Evolutionary conservation across 2,113 vertebrate species (phyloP), one percentile per base, ranked within the genome.

Genomic region (Suricata suricatta): DNA sequence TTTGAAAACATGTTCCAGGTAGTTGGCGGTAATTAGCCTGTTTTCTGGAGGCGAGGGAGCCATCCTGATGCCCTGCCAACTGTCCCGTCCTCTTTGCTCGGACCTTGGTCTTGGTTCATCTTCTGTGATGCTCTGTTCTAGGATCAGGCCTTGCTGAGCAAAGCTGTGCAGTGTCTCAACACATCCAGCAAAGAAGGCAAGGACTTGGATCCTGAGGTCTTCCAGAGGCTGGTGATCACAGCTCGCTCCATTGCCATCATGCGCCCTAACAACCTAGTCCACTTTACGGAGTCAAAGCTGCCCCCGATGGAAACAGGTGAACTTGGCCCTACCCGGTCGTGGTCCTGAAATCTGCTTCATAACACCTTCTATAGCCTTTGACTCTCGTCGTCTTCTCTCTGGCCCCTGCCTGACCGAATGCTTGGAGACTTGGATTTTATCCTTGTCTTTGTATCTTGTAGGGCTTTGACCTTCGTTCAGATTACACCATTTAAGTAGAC

Each of bases 231-330:
- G 88, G 99, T 99, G 85, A 99, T 99, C 98, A 99, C 99, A 0
- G 99, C 99, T 64, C 99, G 99, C 54, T 99, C 99, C 98, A 99
- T 99, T 92, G 99, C 99, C 64, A 99, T 99, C 97, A 99, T 99
- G 99, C 99, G 99, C 96, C 99, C 99, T 69, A 99, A 99, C 98
- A 99, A 99, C 98, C 98, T 99, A 88, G 99, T 99, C 89, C 99
- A 99, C 98, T 99, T 99, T 94, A 99, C 99, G 0, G 99, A 99
- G 96, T 99, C 99, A 80, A 99, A 99, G 98, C 98, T 99, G 91
- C 98, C 99, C 17, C 99, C 98, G 57, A 95, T 98, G 91, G 99
- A 99, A 97, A 94, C 98, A 98, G 99, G 99, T 99, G 99, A 95
- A 98, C 76, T 93, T 98, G 96, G 95, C 96, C 96, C 95, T 94